These are phyloP conservation scores for Cyprinodon variegatus DNA, from an alignment of 2,113 vertebrate genomes.

Conservation along the genomic window DNA sequence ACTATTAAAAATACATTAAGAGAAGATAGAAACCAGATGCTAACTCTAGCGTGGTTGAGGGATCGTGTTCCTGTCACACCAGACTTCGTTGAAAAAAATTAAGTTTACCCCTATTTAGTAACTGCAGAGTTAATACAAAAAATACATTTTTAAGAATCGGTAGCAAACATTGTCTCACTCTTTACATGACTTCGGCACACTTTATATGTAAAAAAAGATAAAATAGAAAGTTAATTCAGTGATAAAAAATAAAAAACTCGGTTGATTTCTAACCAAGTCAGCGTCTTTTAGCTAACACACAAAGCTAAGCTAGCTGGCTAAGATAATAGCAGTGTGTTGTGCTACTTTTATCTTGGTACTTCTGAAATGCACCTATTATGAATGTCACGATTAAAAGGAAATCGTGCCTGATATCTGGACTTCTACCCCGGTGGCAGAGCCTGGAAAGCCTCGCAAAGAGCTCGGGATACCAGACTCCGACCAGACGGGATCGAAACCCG, in stretches of 20 bases:
- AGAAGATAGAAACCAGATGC: background rate
- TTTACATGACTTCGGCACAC: slow-evolving; percentile 12
- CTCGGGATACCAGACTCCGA: background rate
- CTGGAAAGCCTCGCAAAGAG: slow-evolving; percentile 27
- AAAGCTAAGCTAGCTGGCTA: slow-evolving; percentile 61
- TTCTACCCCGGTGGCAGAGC: slow-evolving; percentile 57
- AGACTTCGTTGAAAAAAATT: slow-evolving; percentile 6
- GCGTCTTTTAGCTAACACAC: slow-evolving; percentile 32
- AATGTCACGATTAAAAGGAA: slow-evolving; percentile 22
- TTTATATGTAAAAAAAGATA: background rate
- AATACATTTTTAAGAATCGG: rapidly evolving
- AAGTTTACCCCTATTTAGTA: background rate
- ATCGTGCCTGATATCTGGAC: background rate
- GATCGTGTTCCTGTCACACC: background rate
- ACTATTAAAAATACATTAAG: background rate
- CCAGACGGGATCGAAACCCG: slow-evolving; percentile 65
- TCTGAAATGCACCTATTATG: rapidly evolving
- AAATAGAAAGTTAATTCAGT: background rate
- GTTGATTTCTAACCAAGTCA: slow-evolving; percentile 6
- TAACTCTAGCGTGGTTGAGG: background rate
- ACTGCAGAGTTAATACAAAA: rapidly evolving
- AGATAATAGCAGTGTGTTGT: background rate
- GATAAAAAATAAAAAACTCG: background rate
- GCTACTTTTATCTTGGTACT: background rate
- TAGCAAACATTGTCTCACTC: rapidly evolving